Base-by-base conservation (phyloP, 2,888 invertebrate species). In the Coenonympha arcania region DNA sequence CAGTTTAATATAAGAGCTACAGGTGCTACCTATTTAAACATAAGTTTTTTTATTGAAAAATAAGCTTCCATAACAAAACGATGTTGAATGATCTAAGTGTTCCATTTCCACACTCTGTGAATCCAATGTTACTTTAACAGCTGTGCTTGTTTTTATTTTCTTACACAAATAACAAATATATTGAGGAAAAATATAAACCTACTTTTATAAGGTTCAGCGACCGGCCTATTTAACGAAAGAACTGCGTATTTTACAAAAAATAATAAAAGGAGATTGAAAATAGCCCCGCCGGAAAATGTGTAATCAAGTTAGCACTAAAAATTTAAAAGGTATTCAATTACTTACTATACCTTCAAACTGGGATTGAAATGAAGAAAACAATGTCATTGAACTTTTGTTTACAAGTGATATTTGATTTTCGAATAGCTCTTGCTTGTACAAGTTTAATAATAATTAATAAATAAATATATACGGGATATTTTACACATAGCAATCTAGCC, bases 151-250 rank as follows among this genome's bases (percentile, higher is more conserved):
- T 24, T 37, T 31, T 26, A 16, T 22, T 30, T 46, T 43, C 13
- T n/a, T 6, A 15, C 19, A n/a, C 6, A 19, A 37, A 16, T 28
- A 41, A n/a, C 6, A 19, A 37, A 16, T 28, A 41, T 41, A 40
- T 31, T 16, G 11, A 26, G 30, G 19, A 48, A 37, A 39, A 31
- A 36, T 42, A 42, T 19, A 43, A 42, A 20, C 5, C 26, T 39
- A 20, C 52, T 55, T 60, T 61, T 62, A 52, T 46, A 34, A 53
- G 51, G 65, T 59, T 65, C 64, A 43, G 45, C 34, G 61, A 52
- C 60, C 61, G 62, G 55, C 56, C 64, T 56, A 44, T 46, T 47
- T 50, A 39, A 34, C 51, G 54, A 30, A 40, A 16, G 36, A 20
- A 31, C 13, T 52, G 26, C 40, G 41, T 34, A 34, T 41, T 39